These are phyloP conservation scores for Tigriopus japonicus DNA, from an alignment of 1,140 invertebrate species.

Conservation along the genomic window DNA sequence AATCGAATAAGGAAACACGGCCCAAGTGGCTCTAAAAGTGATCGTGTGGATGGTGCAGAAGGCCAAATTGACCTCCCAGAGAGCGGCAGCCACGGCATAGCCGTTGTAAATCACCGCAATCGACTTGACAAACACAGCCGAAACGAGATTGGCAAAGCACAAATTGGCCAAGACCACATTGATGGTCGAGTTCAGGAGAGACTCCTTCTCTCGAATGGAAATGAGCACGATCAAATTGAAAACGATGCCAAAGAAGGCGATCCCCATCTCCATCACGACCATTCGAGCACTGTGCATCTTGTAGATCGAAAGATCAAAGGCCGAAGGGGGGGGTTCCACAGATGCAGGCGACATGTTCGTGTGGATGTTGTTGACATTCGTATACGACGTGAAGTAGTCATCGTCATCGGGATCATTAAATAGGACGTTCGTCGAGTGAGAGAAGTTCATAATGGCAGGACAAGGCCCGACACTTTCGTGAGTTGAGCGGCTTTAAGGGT, in stretches of 20 bases:
- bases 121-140: conserved; percentile 8
- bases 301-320: no score
- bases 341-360: no score
- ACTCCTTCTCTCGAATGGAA: conserved; percentile 8
- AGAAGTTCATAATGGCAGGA: no score
- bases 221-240: conserved; percentile 10
- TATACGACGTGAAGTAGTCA: no score
- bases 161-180: conserved; percentile 8
- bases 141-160: conserved; percentile 4
- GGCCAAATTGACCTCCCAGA: conserved; percentile 5
- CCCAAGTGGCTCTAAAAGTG: conserved; percentile 6
- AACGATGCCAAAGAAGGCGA: conserved; percentile 2
- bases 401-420: no score
- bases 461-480: no score
- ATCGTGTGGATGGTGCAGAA: conserved; percentile 7
- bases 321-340: no score
- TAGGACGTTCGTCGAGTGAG: no score
- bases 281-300: not conserved
- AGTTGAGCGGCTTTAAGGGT: no score
- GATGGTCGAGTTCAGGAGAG: not conserved
- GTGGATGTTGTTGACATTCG: no score
- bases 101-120: conserved; percentile 11
- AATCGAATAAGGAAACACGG: conserved; percentile 4
- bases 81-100: not conserved
- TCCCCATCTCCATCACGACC: conserved; percentile 2